These are phyloP conservation scores for Hirtodrosophila duncani DNA, from an alignment of 2,888 invertebrate genomes.

Conservation along the genomic window DNA sequence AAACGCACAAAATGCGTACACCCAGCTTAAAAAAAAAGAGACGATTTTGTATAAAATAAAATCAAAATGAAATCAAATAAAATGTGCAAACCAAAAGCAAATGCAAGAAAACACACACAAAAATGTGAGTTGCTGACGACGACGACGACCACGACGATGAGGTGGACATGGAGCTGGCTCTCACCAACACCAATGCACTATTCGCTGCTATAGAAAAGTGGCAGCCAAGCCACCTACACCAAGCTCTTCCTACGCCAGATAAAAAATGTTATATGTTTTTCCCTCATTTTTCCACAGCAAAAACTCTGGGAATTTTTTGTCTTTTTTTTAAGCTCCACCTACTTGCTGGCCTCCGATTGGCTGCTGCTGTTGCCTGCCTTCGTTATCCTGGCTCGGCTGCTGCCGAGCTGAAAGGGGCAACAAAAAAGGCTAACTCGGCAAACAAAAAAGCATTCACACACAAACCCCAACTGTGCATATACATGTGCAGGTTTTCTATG, in stretches of 20 bases:
- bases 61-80: slow-evolving; percentile 59
- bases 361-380: slow-evolving; percentile 53
- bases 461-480: slow-evolving; percentile 2
- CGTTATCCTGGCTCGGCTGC: slow-evolving; percentile 11
- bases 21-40: slow-evolving; percentile 23
- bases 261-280: slow-evolving; percentile 44
- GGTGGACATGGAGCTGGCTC: slow-evolving; percentile 17
- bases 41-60: slow-evolving; percentile 51
- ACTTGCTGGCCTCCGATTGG: slow-evolving; percentile 75
- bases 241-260: neutral
- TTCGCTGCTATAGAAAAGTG: slow-evolving; percentile 69
- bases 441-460: slow-evolving; percentile 29
- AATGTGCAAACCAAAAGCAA: slow-evolving; percentile 52
- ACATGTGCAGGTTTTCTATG: slow-evolving; percentile 13
- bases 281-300: slow-evolving; percentile 52
- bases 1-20: slow-evolving; percentile 32
- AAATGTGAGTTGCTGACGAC: neutral
- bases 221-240: slow-evolving; percentile 42
- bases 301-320: slow-evolving; percentile 66
- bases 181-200: slow-evolving; percentile 6
- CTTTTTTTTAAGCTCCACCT: slow-evolving; percentile 76
- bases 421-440: slow-evolving; percentile 72
- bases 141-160: too few species aligned
- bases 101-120: slow-evolving; percentile 41
- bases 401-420: slow-evolving; percentile 58